Base-by-base conservation (phyloP, 2,113 vertebrate species). In the Dipodomys ordii region DNA sequence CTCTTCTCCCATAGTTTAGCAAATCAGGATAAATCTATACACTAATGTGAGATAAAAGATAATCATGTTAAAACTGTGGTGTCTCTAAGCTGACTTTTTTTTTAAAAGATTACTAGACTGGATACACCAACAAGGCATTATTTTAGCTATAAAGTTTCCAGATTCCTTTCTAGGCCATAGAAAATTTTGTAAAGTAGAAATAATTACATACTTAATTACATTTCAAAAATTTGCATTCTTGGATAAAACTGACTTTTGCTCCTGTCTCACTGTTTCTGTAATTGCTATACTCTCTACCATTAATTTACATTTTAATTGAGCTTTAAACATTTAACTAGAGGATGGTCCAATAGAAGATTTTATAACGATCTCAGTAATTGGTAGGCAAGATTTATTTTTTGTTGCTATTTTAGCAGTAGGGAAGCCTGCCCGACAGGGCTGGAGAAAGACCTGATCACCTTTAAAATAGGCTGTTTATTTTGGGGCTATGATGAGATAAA, bases 271-370 rank as follows among this genome's bases (percentile, higher is more conserved):
- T 92, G 1, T 84, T 95, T 71, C 65, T 78, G 9, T 93, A 78
- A 79, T 84, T 92, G 76, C 28, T 93, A 23, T 4, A 85, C 90
- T 94, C 32, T 92, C 78, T 96, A 81, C 81, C 92, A 4, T 87
- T 92, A 95, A 97, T 97, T 97, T 98, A 69, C 89, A 95, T 97
- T 97, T 98, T 97, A 96, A 96, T 93, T 93, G 90, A 95, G 46
- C 90, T 97, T 97, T 95, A 95, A 96, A 90, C 15, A 72, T 95
- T 97, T 94, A 97, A 93, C 87, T 19, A 94, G 85, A 94, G 83
- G 28, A 94, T 94, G 49, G 39, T 95, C 67, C 91, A 94, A 71
- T 46, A 81, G 86, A 82, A 97, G 12, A 90, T 95, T 93, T 82
- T 86, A 39, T 73, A 96, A 91, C 3, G 15, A 64, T 96, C 95